A percentile compares a stretch with the other conserved stretches of the same genome.
These are phyloP conservation scores for Shargacucullia verbasci DNA, from an alignment of 2,888 invertebrate species.

Conservation along the genomic window DNA sequence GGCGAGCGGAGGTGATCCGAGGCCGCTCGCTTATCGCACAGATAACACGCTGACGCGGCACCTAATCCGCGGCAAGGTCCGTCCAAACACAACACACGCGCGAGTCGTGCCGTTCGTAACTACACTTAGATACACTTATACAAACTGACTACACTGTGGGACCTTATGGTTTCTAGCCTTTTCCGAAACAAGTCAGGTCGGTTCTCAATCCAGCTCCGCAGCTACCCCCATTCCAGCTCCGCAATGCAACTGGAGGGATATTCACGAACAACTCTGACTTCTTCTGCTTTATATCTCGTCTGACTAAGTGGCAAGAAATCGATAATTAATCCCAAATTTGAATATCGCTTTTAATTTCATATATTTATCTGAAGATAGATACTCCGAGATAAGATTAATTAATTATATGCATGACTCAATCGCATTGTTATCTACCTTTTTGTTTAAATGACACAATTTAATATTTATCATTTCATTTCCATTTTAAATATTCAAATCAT, in stretches of 20 bases:
- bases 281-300: no score
- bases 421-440: not conserved
- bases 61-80: conserved; percentile 27
- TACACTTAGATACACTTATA: no score
- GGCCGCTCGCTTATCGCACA: conserved; percentile 35
- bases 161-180: no score
- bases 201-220: no score
- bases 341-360: not conserved
- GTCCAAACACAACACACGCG: conserved; percentile 1
- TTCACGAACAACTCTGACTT: no score
- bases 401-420: not conserved
- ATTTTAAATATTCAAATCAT: no score
- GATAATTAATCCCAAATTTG: not conserved
- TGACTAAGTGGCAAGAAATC: no score
- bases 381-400: not conserved
- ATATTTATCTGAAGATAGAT: not conserved
- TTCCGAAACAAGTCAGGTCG: no score
- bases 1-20: conserved; percentile 1
- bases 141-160: no score
- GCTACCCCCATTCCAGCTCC: no score
- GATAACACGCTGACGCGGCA: conserved; percentile 40
- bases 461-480: no score
- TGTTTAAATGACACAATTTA: not conserved
- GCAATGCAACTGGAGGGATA: no score
- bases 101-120: conserved; percentile 6